These are phyloP conservation scores for Scomber scombrus DNA, from an alignment of 2,113 vertebrate species.

Conservation along the genomic window DNA sequence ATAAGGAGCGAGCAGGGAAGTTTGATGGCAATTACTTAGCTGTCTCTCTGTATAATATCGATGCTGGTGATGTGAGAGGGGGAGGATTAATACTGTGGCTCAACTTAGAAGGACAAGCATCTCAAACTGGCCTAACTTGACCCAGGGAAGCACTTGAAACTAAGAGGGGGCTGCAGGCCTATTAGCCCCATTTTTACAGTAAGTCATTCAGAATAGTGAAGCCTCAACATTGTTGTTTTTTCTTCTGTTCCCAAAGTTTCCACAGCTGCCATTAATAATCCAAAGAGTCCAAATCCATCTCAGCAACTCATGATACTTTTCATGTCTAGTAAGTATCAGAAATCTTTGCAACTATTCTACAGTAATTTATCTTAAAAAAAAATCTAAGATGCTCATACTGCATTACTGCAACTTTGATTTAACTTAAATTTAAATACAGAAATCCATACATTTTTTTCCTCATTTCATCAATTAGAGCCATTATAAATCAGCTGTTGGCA, in stretches of 20 bases:
- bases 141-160: conserved; percentile 20
- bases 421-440: background rate
- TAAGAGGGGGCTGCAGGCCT: conserved; percentile 30
- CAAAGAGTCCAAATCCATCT: too few relatives aligned
- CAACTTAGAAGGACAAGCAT: conserved; percentile 63
- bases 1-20: conserved; percentile 69
- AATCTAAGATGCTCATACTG: too few relatives aligned
- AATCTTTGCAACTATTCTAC: too few relatives aligned
- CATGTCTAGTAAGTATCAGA: too few relatives aligned
- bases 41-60: conserved; percentile 73
- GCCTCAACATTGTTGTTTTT: background rate
- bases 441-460: background rate
- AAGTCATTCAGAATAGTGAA: conserved; percentile 25
- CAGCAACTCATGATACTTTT: too few relatives aligned
- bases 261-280: too few relatives aligned
- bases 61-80: conserved; percentile 63
- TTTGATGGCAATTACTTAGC: conserved; percentile 82
- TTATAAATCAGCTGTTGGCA: background rate
- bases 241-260: background rate
- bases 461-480: background rate
- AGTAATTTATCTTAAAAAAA: too few relatives aligned
- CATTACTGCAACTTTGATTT: too few relatives aligned
- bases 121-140: conserved; percentile 34
- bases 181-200: conserved; percentile 9
- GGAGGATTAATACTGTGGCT: conserved; percentile 64